Conservation (phyloP, 2,797 vertebrate genomes). For the Synaphobranchus kaupii region DNA sequence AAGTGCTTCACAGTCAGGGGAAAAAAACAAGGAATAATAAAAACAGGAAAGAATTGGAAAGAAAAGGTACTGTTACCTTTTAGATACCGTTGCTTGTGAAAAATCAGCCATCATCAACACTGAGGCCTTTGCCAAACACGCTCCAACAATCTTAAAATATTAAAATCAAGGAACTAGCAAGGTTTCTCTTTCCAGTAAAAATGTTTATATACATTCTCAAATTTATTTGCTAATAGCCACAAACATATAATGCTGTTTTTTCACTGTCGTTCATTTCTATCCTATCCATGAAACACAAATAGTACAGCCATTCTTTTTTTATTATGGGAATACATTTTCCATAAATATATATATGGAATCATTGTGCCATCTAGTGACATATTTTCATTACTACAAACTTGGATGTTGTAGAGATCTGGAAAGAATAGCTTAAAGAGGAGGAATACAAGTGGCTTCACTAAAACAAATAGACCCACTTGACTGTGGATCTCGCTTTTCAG, state of each 20-base stretch:
- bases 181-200: background rate
- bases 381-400: slow-evolving; percentile 12
- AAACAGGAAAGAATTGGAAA: too few relatives aligned
- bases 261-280: background rate
- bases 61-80: too few relatives aligned
- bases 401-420: too few relatives aligned
- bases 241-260: background rate
- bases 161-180: background rate
- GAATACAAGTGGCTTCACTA: background rate
- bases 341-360: background rate
- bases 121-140: too few relatives aligned
- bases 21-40: too few relatives aligned
- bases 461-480: background rate
- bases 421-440: background rate
- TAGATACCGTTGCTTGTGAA: too few relatives aligned
- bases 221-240: background rate
- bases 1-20: too few relatives aligned
- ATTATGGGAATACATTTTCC: background rate
- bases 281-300: background rate
- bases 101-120: too few relatives aligned
- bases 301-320: background rate
- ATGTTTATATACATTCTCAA: background rate
- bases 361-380: slow-evolving; percentile 34
- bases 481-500: too few relatives aligned
- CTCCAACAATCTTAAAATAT: background rate